Percentiles rank a stretch among this genome's conserved stretches.
phyloP scores from a whole-genome alignment of 2,113 vertebrate species.

The Phyllostomus hastatus region DNA sequence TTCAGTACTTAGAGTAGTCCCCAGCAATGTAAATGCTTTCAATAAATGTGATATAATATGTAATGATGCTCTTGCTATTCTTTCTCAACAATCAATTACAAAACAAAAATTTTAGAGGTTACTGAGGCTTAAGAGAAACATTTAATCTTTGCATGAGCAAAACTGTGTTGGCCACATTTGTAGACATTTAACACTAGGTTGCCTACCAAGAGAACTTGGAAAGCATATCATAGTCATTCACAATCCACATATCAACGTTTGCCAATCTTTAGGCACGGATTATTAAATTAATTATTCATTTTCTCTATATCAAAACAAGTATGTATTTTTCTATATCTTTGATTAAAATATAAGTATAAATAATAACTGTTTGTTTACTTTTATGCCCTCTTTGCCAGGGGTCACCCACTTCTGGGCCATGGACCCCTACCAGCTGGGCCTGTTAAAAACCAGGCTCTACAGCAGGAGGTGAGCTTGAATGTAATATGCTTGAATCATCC shows the following conservation, averaged over 20 bases:
- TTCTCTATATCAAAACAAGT: neutral
- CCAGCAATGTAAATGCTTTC: neutral
- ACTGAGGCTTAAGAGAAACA: neutral
- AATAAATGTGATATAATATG: neutral
- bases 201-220: neutral
- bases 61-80: neutral
- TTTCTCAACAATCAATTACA: neutral
- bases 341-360: neutral
- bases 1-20: neutral
- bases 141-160: neutral
- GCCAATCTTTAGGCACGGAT: neutral
- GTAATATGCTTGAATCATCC: too few relatives aligned
- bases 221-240: neutral
- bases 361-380: neutral
- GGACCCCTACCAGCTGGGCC: too few relatives aligned
- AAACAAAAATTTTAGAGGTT: constrained; percentile 10
- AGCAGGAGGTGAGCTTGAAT: too few relatives aligned
- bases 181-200: neutral
- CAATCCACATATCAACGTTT: neutral
- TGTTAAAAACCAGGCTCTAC: too few relatives aligned
- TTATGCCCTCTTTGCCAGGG: neutral
- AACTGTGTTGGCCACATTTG: neutral
- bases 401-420: too few relatives aligned
- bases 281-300: neutral
- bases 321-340: neutral